Base-by-base conservation (phyloP, 2,888 invertebrate genomes). In the Macaria notata region DNA sequence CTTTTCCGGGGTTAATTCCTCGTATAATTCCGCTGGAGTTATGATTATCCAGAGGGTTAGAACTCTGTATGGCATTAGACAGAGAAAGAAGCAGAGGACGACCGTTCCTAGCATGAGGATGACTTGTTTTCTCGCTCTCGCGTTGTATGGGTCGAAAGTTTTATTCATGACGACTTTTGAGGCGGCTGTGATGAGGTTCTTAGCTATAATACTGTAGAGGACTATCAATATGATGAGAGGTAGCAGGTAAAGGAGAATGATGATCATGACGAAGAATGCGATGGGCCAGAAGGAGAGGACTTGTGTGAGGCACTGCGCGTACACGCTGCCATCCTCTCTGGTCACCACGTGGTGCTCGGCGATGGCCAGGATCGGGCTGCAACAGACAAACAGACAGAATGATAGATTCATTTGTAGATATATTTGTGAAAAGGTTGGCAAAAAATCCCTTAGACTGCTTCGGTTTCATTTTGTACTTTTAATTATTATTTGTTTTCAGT, bases 51-150 rank as follows among this genome's bases (percentile, higher is more conserved):
- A 97, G 44, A 98, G 79, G 9, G 95, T 96, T 54, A 98, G 93
- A 4, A 97, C 93, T 63, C 97, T 94, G 77, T 97, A 97, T 0
- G 98, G 98, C 83, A 97, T 94, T 47, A 98, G 88, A 76, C 98
- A 98, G 38, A 97, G 82, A 84, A 98, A 98, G 81, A 98, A 98
- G 72, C 96, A 95, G 52, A 97, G 81, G 3, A 97, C 97, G 19
- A 97, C 97, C 0, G 97, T 96, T 46, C 96, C 95, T 58, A 97
- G 89, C 97, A 97, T 97, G 56, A 96, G 81, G 42, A 97, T 96
- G 29, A 97, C 97, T 90, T 97, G 97, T 70, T 94, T 94, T 67
- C 96, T 93, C 0, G 96, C 96, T 73, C 95, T 92, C 4, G 93
- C 88, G 61, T 94, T 94, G 75, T 94, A 94, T 47, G 94, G 94